Percentiles rank a stretch among this genome's conserved stretches.
phyloP scores from a whole-genome alignment of 2,797 vertebrate species.

The Ptychobarbus kaznakovi region DNA sequence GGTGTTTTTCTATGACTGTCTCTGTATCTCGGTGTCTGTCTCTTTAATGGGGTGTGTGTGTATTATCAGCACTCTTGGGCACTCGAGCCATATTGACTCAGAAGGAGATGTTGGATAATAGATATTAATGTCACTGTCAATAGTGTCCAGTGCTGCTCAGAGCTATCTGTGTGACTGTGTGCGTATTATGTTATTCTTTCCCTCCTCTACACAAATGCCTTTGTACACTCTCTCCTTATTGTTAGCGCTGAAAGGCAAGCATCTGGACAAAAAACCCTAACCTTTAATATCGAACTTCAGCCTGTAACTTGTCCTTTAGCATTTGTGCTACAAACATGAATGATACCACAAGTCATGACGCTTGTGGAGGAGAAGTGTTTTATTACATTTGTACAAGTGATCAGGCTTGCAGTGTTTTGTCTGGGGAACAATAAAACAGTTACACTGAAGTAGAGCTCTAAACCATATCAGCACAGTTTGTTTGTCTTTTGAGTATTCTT shows the following conservation, averaged over 20 bases:
- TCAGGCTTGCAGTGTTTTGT: not conserved
- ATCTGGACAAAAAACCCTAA: slow-evolving; percentile 6
- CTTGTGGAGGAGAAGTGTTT: not conserved
- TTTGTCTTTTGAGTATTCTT: not conserved
- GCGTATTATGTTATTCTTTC: slow-evolving; percentile 33
- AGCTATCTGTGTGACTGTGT: too few relatives aligned
- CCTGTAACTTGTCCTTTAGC: slow-evolving; percentile 15
- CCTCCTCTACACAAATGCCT: not conserved
- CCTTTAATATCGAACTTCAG: not conserved
- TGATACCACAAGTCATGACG: not conserved
- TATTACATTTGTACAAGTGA: not conserved
- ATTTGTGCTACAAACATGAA: not conserved
- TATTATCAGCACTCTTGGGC: slow-evolving; percentile 43
- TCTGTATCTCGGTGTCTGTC: not conserved
- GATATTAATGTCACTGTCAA: slow-evolving; percentile 67
- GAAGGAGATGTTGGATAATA: slow-evolving; percentile 58
- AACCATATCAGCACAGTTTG: not conserved
- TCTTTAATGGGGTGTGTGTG: slow-evolving; percentile 40
- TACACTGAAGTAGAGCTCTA: not conserved
- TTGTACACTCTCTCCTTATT: slow-evolving; percentile 13
- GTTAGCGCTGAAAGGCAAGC: slow-evolving; percentile 4
- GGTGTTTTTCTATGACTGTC: not conserved
- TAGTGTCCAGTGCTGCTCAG: slow-evolving; percentile 47
- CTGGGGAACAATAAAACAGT: not conserved
- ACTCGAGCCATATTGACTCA: slow-evolving; percentile 55